Evolutionary conservation across 2,113 vertebrate genomes (phyloP).

Genomic region (Empidonax traillii): DNA sequence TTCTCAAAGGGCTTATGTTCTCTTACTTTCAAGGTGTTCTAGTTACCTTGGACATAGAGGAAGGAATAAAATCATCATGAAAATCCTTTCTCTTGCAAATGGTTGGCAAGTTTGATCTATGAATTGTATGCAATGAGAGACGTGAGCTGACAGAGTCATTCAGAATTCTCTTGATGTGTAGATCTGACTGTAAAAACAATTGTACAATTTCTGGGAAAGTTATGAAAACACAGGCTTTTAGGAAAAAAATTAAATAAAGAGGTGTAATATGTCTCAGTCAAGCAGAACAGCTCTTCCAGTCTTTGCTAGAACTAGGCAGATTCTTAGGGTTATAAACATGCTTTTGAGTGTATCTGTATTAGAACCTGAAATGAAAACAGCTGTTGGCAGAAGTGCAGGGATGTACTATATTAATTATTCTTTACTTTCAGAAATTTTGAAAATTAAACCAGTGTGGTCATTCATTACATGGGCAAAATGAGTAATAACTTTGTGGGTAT

Average conservation of each 20-base stretch:
- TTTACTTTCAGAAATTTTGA: neutral
- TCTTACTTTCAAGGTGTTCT: neutral
- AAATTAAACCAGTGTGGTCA: neutral
- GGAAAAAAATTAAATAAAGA: neutral
- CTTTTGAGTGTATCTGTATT: neutral
- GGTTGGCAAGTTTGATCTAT: neutral
- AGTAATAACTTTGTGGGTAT: neutral
- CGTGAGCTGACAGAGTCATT: neutral
- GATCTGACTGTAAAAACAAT: neutral
- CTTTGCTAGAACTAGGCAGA: neutral
- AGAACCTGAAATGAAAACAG: neutral
- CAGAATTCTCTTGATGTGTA: neutral
- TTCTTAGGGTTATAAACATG: neutral
- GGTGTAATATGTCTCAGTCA: neutral
- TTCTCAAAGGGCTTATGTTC: neutral
- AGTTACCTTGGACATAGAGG: neutral
- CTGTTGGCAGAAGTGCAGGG: neutral
- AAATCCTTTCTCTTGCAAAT: neutral
- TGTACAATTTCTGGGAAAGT: neutral
- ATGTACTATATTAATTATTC: neutral
- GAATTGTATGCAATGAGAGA: neutral
- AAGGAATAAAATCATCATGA: neutral
- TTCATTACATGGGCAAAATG: neutral
- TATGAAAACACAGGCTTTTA: neutral
- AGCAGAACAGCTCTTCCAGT: neutral